Evolutionary conservation across 64 coral and sea anemone species (phyloP).

Genomic region (Acropora yongei): DNA sequence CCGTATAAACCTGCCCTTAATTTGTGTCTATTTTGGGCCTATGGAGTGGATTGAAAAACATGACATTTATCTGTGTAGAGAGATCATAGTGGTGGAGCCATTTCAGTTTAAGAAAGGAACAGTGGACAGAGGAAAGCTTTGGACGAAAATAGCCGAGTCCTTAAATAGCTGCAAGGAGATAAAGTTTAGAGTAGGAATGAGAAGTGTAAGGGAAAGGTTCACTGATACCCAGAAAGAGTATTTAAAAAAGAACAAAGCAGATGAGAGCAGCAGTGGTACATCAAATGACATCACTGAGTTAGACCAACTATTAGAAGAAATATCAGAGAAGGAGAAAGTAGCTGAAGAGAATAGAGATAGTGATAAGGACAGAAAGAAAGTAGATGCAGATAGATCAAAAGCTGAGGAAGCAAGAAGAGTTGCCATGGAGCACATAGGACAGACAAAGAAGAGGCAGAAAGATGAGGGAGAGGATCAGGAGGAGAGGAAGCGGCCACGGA

Average conservation of each 20-base stretch:
- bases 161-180: slow-evolving; percentile 55
- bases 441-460: no score
- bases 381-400: no score
- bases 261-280: slow-evolving; percentile 48
- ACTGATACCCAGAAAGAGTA: slow-evolving; percentile 46
- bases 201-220: slow-evolving; percentile 51
- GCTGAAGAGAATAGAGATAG: slow-evolving; percentile 46
- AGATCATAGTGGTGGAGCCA: slow-evolving; percentile 49
- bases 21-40: not conserved
- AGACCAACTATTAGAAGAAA: slow-evolving; percentile 49
- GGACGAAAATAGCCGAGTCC: slow-evolving; percentile 16
- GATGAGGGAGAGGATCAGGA: no score
- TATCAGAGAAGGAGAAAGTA: slow-evolving; percentile 54
- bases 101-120: slow-evolving; percentile 55
- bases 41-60: not conserved
- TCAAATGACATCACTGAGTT: slow-evolving; percentile 44
- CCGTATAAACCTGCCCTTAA: no score
- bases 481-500: no score
- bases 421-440: no score
- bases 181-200: slow-evolving; percentile 29
- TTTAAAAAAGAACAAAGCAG: slow-evolving; percentile 27
- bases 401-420: no score
- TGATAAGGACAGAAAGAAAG: slow-evolving; percentile 30
- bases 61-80: not conserved
- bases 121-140: not conserved